phyloP scores from a whole-genome alignment of 2,113 vertebrate species.

The Boleophthalmus pectinirostris region DNA sequence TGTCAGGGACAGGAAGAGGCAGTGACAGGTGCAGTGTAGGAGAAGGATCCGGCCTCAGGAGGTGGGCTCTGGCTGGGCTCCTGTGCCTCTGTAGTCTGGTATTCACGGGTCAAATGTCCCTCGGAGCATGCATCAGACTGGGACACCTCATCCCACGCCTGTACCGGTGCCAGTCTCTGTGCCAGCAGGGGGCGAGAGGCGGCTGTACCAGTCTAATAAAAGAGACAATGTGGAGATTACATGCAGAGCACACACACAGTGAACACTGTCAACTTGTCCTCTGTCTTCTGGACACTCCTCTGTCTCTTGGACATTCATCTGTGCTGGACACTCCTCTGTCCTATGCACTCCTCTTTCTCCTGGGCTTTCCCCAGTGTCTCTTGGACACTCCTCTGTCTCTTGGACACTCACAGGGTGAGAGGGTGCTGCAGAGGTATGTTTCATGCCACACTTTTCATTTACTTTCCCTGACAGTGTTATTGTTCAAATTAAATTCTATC shows the following conservation, averaged over 20 bases:
- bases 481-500: no score
- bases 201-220: background rate
- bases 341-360: no score
- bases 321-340: no score
- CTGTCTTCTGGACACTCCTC: background rate
- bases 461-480: no score
- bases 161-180: no score
- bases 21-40: constrained; percentile 98
- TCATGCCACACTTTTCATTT: no score
- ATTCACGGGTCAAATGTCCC: constrained; percentile 81
- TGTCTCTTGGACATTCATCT: background rate
- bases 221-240: background rate
- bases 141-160: background rate
- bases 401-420: no score
- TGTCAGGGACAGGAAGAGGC: constrained; percentile 95
- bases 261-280: background rate
- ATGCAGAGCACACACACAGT: background rate
- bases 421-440: no score
- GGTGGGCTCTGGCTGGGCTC: constrained; percentile 89
- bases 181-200: no score
- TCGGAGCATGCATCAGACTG: background rate
- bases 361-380: no score
- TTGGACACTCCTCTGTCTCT: no score
- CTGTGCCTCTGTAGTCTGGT: constrained; percentile 66
- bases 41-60: constrained; percentile 90